Percentiles rank a stretch among this genome's conserved stretches.
Conservation (phyloP, 1,140 invertebrate genomes). For the Akabosia matsudoensis region DNA sequence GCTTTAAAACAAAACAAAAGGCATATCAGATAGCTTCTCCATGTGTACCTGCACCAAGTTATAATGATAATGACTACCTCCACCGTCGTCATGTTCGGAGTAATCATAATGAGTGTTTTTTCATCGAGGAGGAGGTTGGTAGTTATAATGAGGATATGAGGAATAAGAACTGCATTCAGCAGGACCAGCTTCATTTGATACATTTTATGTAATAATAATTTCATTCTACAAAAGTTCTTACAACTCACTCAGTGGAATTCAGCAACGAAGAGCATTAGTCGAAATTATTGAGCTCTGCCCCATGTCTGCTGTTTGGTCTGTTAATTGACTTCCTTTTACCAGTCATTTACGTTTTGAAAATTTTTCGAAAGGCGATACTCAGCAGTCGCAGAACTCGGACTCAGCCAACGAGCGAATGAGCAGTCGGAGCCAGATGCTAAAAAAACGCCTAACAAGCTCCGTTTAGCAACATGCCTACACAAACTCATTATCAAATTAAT, state of each 20-base stretch:
- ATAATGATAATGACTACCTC: slow-evolving; percentile 11
- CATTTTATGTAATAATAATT: slow-evolving; percentile 10
- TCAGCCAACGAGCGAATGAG: no score
- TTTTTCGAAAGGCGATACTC: no score
- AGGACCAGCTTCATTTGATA: background rate
- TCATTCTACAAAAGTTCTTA: background rate
- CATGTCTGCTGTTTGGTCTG: background rate
- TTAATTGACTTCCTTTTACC: slow-evolving; percentile 23
- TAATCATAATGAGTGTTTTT: background rate
- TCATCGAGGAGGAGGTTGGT: background rate
- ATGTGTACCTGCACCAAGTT: background rate
- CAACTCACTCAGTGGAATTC: background rate
- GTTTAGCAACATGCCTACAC: background rate
- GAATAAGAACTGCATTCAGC: no score
- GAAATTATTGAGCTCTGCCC: background rate
- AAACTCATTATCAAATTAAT: background rate
- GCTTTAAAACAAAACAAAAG: no score
- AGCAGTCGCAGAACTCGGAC: background rate
- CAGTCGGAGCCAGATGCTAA: background rate
- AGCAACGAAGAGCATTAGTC: background rate
- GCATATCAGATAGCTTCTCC: no score
- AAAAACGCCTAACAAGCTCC: slow-evolving; percentile 3
- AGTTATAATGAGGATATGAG: slow-evolving; percentile 11
- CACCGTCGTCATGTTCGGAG: background rate
- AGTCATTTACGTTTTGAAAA: slow-evolving; percentile 10